phyloP scores from a whole-genome alignment of 1,140 invertebrate species.

The Drosophila sp. region DNA sequence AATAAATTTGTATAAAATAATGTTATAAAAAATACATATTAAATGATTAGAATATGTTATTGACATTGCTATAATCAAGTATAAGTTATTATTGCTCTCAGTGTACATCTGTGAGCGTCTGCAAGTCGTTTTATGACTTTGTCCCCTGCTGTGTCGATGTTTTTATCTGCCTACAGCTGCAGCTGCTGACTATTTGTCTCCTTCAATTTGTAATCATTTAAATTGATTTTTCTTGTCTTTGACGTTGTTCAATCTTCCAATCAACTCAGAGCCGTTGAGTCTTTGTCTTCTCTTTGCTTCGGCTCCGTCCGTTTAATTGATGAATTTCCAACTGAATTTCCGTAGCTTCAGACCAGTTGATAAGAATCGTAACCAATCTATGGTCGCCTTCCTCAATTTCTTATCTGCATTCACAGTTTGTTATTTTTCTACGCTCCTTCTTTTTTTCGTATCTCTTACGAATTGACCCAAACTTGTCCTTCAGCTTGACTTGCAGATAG shows the following conservation, averaged over 20 bases:
- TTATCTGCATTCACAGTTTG: constrained; percentile 32
- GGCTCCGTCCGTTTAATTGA: constrained; percentile 65
- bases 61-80: too few species aligned
- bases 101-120: constrained; percentile 32
- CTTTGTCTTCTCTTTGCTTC: not conserved
- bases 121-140: constrained; percentile 48
- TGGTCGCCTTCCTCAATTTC: constrained; percentile 33
- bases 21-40: too few species aligned
- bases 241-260: constrained; percentile 51
- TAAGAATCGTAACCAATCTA: constrained; percentile 63
- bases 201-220: constrained; percentile 82
- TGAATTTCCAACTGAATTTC: constrained; percentile 51
- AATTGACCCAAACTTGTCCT: constrained; percentile 46
- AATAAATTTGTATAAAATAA: not conserved
- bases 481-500: constrained; percentile 57
- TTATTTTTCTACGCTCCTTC: constrained; percentile 8
- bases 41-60: too few species aligned
- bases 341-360: constrained; percentile 44
- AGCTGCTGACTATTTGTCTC: constrained; percentile 71
- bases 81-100: constrained; percentile 6
- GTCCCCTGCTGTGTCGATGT: constrained; percentile 35
- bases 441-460: not conserved
- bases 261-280: constrained; percentile 36
- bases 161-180: constrained; percentile 45
- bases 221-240: constrained; percentile 82